These are phyloP conservation scores for Euthynnus affinis DNA, from an alignment of 2,797 vertebrate genomes.

Conservation along the genomic window DNA sequence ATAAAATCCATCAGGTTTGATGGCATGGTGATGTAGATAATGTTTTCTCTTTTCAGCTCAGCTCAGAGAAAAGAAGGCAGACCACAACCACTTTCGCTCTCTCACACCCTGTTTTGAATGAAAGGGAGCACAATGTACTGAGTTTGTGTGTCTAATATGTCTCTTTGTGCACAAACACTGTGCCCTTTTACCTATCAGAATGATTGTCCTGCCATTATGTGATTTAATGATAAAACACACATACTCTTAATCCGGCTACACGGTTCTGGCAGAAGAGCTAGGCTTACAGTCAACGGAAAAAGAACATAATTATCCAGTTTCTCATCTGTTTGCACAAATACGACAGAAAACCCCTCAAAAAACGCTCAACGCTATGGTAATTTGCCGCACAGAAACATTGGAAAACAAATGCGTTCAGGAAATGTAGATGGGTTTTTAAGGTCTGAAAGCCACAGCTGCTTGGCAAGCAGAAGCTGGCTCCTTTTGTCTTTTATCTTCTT, in stretches of 20 bases:
- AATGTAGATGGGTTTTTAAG: constrained; percentile 84
- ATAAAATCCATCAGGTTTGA: constrained; percentile 84
- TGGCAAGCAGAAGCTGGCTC: constrained; percentile 83
- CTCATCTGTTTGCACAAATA: constrained; percentile 80
- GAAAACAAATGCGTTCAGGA: constrained; percentile 82
- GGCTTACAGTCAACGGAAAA: constrained; percentile 53
- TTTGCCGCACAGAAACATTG: constrained; percentile 80
- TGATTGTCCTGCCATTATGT: constrained; percentile 75
- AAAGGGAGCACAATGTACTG: constrained; percentile 65
- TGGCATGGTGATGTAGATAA: constrained; percentile 86
- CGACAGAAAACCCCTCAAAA: constrained; percentile 70
- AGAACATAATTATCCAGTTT: constrained; percentile 69
- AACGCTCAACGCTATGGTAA: constrained; percentile 71
- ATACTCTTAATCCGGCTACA: constrained; percentile 66
- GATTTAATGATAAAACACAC: constrained; percentile 79
- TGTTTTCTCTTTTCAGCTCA: constrained; percentile 81
- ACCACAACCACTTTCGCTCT: constrained; percentile 74
- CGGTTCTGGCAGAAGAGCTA: constrained; percentile 44
- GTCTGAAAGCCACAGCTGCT: constrained; percentile 88
- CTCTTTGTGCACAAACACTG: constrained; percentile 75
- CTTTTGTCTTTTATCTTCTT: constrained; percentile 89
- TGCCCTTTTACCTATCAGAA: constrained; percentile 74
- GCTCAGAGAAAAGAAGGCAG: constrained; percentile 77
- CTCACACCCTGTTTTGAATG: constrained; percentile 69
- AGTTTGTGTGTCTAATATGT: constrained; percentile 68